These are phyloP conservation scores for Panagrolaimus sp. DNA, from an alignment of 1,140 invertebrate genomes.

Conservation along the genomic window DNA sequence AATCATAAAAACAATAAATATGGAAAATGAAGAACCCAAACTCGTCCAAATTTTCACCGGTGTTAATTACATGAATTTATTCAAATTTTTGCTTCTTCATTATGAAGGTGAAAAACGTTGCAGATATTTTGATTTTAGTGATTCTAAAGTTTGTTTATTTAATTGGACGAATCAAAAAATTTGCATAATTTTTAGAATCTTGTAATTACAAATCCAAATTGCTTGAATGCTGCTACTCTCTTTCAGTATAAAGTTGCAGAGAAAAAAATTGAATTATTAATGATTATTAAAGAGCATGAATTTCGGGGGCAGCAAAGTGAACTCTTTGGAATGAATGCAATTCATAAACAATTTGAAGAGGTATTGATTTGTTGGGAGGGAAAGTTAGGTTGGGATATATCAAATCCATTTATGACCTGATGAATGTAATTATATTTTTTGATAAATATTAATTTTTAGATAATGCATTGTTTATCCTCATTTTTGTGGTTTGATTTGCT, in stretches of 20 bases:
- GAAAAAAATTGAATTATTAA: slow-evolving; percentile 26
- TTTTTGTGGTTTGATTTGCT: slow-evolving; percentile 37
- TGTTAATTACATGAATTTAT: slow-evolving; percentile 33
- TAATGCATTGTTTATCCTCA: slow-evolving; percentile 31
- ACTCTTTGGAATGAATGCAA: slow-evolving; percentile 28
- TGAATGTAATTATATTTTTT: neutral
- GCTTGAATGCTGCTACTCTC: slow-evolving; percentile 36
- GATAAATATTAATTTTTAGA: slow-evolving; percentile 15
- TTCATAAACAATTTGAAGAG: slow-evolving; percentile 38
- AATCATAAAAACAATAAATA: neutral
- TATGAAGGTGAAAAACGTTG: slow-evolving; percentile 41
- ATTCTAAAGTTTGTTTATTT: slow-evolving; percentile 20
- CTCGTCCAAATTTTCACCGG: slow-evolving; percentile 17
- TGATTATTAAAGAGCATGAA: slow-evolving; percentile 39
- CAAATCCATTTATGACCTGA: neutral
- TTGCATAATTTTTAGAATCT: slow-evolving; percentile 29
- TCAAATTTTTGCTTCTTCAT: slow-evolving; percentile 37
- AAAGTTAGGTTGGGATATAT: neutral
- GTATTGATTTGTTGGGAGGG: slow-evolving; percentile 11
- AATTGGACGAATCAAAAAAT: neutral
- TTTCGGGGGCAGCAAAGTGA: slow-evolving; percentile 22
- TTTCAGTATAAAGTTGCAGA: slow-evolving; percentile 22
- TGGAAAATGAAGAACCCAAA: slow-evolving; percentile 34
- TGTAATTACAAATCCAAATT: slow-evolving; percentile 40
- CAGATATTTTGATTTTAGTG: slow-evolving; percentile 38